phyloP scores from a whole-genome alignment of 2,113 vertebrate genomes.

The Acrocephalus kingi region DNA sequence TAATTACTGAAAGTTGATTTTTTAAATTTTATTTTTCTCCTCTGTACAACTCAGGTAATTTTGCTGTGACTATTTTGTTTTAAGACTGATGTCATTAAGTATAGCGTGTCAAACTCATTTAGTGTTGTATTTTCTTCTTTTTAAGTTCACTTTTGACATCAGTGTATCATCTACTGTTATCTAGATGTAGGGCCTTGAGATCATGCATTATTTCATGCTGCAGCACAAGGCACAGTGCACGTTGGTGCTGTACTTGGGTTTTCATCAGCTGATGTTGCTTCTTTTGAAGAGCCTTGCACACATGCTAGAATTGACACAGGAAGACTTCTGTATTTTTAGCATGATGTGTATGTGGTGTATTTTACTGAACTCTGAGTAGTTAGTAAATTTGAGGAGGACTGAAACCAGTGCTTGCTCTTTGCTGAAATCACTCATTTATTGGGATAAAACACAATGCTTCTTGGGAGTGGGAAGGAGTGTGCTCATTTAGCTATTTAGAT shows the following conservation, averaged over 20 bases:
- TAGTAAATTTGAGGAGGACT: background rate
- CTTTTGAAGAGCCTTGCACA: background rate
- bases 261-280: background rate
- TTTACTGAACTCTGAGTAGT: background rate
- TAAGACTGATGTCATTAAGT: background rate
- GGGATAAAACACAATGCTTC: background rate
- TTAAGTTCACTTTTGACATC: background rate
- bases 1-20: background rate
- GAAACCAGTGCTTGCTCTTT: background rate
- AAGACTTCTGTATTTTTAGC: conserved; percentile 5
- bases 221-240: background rate
- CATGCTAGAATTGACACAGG: background rate
- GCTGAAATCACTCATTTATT: background rate
- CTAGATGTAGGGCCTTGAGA: background rate
- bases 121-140: background rate
- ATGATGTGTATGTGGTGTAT: background rate
- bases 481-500: background rate
- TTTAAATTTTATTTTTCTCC: background rate
- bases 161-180: background rate
- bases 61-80: background rate
- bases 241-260: background rate
- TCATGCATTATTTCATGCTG: background rate
- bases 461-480: background rate
- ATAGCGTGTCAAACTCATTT: background rate
- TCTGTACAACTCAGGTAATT: background rate